Percentiles rank a stretch among this genome's conserved stretches.
phyloP scores from a whole-genome alignment of 2,113 vertebrate species.

The Pimephales promelas region DNA sequence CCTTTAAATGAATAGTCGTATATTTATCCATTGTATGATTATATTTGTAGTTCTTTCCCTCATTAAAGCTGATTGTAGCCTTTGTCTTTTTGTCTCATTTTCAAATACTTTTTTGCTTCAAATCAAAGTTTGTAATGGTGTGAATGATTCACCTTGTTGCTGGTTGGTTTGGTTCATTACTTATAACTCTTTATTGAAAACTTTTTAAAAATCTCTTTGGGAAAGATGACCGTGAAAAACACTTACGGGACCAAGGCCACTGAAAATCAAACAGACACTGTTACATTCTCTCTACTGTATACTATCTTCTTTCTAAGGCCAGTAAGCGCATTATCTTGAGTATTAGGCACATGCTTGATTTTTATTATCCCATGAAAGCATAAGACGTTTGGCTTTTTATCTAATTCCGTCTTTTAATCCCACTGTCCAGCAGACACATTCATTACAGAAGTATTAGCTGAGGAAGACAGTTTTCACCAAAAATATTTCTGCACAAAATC shows the following conservation, averaged over 20 bases:
- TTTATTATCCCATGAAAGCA: slow-evolving; percentile 8
- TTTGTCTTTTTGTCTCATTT: too few relatives aligned
- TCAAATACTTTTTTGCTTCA: not conserved
- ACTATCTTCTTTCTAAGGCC: not conserved
- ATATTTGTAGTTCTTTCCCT: not conserved
- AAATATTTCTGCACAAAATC: not conserved
- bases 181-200: not conserved
- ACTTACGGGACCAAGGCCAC: not conserved
- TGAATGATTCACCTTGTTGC: not conserved
- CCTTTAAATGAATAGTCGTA: not conserved
- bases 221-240: not conserved
- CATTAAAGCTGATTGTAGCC: too few relatives aligned
- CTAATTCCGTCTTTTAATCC: slow-evolving; percentile 15
- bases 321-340: not conserved
- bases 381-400: slow-evolving; percentile 1
- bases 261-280: too few relatives aligned
- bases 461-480: not conserved
- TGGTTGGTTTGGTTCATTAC: not conserved
- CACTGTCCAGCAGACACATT: slow-evolving; percentile 19
- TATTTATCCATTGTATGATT: not conserved
- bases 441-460: slow-evolving; percentile 14
- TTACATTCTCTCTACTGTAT: too few relatives aligned
- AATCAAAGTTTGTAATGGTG: not conserved
- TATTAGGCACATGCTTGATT: not conserved
- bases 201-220: not conserved